Evolutionary conservation across 2,888 invertebrate species (phyloP).

Genomic region (Pandemis corylana): DNA sequence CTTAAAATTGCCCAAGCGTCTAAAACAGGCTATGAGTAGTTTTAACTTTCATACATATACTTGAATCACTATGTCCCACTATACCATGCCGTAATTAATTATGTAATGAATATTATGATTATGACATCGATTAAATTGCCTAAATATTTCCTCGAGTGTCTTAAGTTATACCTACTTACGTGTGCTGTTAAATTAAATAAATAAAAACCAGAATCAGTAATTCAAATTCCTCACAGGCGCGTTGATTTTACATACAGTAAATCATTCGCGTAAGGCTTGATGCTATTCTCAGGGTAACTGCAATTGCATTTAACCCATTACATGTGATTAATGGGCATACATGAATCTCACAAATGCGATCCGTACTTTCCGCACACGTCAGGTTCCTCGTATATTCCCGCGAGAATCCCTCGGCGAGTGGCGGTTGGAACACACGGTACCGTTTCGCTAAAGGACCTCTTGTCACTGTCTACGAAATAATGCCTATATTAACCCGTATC

Average conservation of each 20-base stretch:
- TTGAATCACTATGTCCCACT: no score
- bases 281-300: conserved; percentile 40
- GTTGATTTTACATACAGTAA: conserved; percentile 31
- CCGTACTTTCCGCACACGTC: conserved; percentile 45
- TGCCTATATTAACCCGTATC: conserved; percentile 16
- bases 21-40: background rate
- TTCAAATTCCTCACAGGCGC: conserved; percentile 20
- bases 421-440: conserved; percentile 44
- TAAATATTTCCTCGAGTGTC: conserved; percentile 52
- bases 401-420: conserved; percentile 35
- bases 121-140: conserved; percentile 60
- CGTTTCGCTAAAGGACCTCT: conserved; percentile 47
- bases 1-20: conserved; percentile 1
- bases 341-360: conserved; percentile 55
- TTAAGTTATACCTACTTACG: conserved; percentile 52
- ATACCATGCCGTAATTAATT: no score
- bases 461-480: conserved; percentile 35
- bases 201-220: conserved; percentile 16
- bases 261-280: conserved; percentile 37
- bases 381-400: conserved; percentile 37
- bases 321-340: conserved; percentile 65
- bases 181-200: conserved; percentile 12
- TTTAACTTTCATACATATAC: conserved; percentile 13
- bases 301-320: conserved; percentile 51
- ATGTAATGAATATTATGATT: conserved; percentile 69